Evolutionary conservation across 2,888 invertebrate species (phyloP), one percentile per base, ranked within the genome.

Genomic region (Deroplatys truncata): DNA sequence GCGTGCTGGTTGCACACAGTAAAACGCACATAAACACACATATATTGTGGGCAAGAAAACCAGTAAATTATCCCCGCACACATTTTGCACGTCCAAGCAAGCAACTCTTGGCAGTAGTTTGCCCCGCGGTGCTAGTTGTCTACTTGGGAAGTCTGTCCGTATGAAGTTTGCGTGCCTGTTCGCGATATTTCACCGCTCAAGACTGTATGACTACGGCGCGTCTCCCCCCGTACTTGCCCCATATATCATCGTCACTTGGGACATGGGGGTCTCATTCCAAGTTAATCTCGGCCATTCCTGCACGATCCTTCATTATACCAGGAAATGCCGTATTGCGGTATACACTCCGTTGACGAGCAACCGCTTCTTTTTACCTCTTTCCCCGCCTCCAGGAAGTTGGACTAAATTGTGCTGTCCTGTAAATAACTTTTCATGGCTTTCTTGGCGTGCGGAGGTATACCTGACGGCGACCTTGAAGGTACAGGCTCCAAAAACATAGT

Each of bases 201-300:
- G 82, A 88, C 84, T 88, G 28, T 85, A 84, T 88, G 90, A 90
- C 86, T 90, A 29, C 88, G 28, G 85, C 88, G 49, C 90, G 88
- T 90, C 89, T 88, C 89, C 89, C 56, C 85, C 29, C 85, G 89
- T 88, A 82, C 88, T 89, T 89, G 84, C 43, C 85, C 86, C 86
- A 86, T 90, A 90, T 88, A 90, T 90, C 90, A 90, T 90, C 90
- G 88, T 90, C 90, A 90, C 88, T 84, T 88, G 35, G 85, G 89
- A 89, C 89, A 85, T 83, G 87, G 72, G 85, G 84, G 89, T 83
- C 89, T 89, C 89, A 87, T 89, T 88, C 88, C 89, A 87, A 88
- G 88, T 88, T 88, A 86, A 88, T 88, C 89, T 88, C 89, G 82
- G n/a, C 88, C 90, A 90, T 90, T 90, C 90, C 90, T 84, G 88